These are phyloP conservation scores for Rhipidura dahli DNA, from an alignment of 2,113 vertebrate species.

Conservation along the genomic window DNA sequence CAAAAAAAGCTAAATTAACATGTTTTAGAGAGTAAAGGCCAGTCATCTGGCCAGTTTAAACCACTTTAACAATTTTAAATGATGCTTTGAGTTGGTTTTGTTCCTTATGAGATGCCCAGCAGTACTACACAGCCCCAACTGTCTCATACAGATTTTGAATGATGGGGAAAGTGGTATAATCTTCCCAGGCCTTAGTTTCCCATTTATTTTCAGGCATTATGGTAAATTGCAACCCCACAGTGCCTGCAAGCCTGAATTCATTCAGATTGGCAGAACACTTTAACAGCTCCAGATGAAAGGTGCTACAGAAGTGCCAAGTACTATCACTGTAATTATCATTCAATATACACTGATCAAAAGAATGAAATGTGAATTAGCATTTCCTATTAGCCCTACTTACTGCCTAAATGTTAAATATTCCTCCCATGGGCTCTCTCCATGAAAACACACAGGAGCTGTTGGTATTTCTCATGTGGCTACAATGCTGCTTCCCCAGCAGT, in stretches of 20 bases:
- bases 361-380: constrained; percentile 65
- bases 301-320: constrained; percentile 55
- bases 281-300: constrained; percentile 44
- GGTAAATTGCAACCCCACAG: not conserved
- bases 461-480: not conserved
- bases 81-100: not conserved
- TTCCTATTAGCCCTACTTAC: constrained; percentile 56
- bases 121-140: not conserved
- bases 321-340: constrained; percentile 58
- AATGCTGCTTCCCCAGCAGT: not conserved
- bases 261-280: constrained; percentile 1
- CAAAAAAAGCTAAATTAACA: not conserved
- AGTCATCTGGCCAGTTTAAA: not conserved
- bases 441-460: constrained; percentile 9
- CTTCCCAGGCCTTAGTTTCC: not conserved
- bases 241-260: constrained; percentile 3
- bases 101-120: not conserved
- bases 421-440: constrained; percentile 24
- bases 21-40: not conserved
- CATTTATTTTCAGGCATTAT: not conserved
- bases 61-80: not conserved
- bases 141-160: not conserved
- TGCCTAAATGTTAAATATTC: constrained; percentile 42
- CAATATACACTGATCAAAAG: constrained; percentile 61
- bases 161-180: not conserved